Base-by-base conservation (phyloP, 2,113 vertebrate genomes). In the Bolborhynchus lineola region DNA sequence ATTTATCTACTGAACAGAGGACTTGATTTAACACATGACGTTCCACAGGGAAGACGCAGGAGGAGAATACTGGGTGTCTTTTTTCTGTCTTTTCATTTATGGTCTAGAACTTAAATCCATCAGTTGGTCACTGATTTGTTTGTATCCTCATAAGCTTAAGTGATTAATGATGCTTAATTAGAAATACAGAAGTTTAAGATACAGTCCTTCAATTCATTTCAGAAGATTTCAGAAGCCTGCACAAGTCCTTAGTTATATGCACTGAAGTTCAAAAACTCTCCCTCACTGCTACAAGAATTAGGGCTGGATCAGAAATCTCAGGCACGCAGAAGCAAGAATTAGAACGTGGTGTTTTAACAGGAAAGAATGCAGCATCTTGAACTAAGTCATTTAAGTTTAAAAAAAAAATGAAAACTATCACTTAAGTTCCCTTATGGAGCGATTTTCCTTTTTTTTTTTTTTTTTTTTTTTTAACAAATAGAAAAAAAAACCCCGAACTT, bases 11-110 rank as follows among this genome's bases (percentile, higher is more conserved):
- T 57, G 29, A 55, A 74, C 33, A 82, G 26, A 82, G 50, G 4
- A 7, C 16, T 7, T 82, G 16, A 71, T 82, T 75, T 53, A 90
- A 85, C 8, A 84, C 18, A 76, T 26, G 2, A 88, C 79, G 11
- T n/a, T 57, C 7, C 35, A 39, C 7, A 4, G 35, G 59, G 35
- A 59, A 44, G 33, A 49, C 64, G 42, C 11, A 1, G 9, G 11
- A 7, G 11, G 39, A 11, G 23, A 1, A 5, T 11, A 67, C 0
- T 52, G 16, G 6, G 9, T 10, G 11, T 62, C 17, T 60, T 70
- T 85, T 75, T 59, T 39, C 29, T 37, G 11, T 62, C 44, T 60
- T 69, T 26, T 37, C 13, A 70, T 82, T 46, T 69, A 20, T 17
- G 52, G 21, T 17, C 47, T 64, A 47, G 42, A 64, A 82, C 14